phyloP scores from a whole-genome alignment of 2,113 vertebrate species.

The Sceloporus undulatus region DNA sequence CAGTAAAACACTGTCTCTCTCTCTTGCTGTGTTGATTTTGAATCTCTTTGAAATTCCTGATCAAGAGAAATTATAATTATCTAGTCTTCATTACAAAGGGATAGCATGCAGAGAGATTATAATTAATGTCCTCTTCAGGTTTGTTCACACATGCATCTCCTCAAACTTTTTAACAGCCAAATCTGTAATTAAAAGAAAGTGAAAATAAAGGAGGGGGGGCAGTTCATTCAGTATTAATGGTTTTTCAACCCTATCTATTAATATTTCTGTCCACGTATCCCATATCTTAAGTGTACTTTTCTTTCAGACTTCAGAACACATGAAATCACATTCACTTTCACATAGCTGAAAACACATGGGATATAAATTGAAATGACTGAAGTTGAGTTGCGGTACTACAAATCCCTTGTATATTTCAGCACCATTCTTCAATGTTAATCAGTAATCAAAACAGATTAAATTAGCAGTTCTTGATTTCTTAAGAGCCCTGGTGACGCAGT shows the following conservation, averaged over 20 bases:
- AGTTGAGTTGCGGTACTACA: conserved; percentile 39
- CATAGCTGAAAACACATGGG: conserved; percentile 40
- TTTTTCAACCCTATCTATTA: conserved; percentile 33
- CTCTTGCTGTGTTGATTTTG: background rate
- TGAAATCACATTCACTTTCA: conserved; percentile 52
- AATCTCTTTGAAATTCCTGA: conserved; percentile 25
- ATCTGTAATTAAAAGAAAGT: conserved; percentile 14
- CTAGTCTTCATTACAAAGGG: background rate
- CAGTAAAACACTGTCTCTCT: background rate
- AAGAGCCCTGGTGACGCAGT: background rate
- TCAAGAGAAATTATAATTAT: background rate
- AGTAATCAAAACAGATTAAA: conserved; percentile 43
- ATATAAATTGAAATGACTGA: conserved; percentile 51
- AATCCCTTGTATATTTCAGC: conserved; percentile 18
- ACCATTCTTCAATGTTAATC: conserved; percentile 20
- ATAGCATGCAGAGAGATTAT: conserved; percentile 22
- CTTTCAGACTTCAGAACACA: conserved; percentile 26
- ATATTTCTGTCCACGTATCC: conserved; percentile 34
- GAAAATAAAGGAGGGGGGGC: background rate
- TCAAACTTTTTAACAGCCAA: background rate
- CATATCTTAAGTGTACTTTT: background rate
- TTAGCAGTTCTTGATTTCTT: conserved; percentile 28
- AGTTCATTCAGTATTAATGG: background rate
- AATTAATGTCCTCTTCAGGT: conserved; percentile 36
- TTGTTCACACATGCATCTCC: background rate